phyloP scores from a whole-genome alignment of 2,888 invertebrate species.

The Metalampra italica region DNA sequence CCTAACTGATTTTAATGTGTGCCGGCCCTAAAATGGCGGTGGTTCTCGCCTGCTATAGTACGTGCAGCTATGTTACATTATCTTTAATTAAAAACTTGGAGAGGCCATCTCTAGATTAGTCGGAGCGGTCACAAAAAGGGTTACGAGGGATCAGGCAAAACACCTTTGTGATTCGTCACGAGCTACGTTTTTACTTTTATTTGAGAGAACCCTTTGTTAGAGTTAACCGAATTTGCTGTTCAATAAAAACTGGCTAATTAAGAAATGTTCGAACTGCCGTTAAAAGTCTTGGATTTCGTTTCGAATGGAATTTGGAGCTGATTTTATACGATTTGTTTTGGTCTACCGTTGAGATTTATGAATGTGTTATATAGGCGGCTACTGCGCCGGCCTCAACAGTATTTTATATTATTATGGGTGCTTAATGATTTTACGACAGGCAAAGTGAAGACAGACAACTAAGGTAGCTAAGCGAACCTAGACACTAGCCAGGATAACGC shows the following conservation, averaged over 20 bases:
- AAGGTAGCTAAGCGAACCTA: too few relatives aligned
- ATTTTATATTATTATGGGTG: not conserved
- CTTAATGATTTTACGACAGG: not conserved
- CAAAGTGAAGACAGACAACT: too few relatives aligned
- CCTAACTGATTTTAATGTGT: slow-evolving; percentile 27
- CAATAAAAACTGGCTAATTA: slow-evolving; percentile 74
- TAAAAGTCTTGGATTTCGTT: slow-evolving; percentile 56
- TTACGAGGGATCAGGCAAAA: slow-evolving; percentile 65
- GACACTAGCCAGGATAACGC: too few relatives aligned
- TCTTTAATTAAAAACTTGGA: slow-evolving; percentile 73
- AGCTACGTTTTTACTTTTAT: slow-evolving; percentile 72
- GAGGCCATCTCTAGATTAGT: slow-evolving; percentile 72
- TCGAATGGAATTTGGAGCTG: slow-evolving; percentile 36
- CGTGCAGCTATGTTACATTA: slow-evolving; percentile 72
- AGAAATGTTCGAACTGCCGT: slow-evolving; percentile 70
- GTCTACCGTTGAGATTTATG: slow-evolving; percentile 40
- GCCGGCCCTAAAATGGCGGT: slow-evolving; percentile 37
- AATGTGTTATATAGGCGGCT: slow-evolving; percentile 13
- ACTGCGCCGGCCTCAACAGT: not conserved
- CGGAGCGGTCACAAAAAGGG: slow-evolving; percentile 70
- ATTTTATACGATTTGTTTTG: slow-evolving; percentile 44
- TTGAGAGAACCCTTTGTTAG: slow-evolving; percentile 70
- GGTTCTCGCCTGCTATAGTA: slow-evolving; percentile 37
- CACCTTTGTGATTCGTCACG: slow-evolving; percentile 76
- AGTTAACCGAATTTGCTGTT: slow-evolving; percentile 74